Evolutionary conservation across 2,888 invertebrate species (phyloP), one percentile per base, ranked within the genome.

Genomic region (Catocala nupta): DNA sequence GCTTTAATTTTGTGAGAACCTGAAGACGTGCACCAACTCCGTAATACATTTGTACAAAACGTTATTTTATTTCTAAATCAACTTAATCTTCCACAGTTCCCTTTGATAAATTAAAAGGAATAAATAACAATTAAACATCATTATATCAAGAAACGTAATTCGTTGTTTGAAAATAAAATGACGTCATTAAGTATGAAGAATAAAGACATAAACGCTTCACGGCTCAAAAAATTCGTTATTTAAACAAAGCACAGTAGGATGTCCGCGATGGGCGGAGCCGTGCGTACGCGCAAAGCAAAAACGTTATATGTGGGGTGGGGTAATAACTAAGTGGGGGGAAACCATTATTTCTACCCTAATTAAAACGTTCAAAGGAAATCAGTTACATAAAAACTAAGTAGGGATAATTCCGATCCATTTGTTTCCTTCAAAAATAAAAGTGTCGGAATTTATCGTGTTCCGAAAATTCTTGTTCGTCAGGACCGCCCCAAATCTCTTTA

Each of bases 401-500:
- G 53, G 58, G 54, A 73, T 65, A 67, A 65, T 68, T 65, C 39
- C 63, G 33, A 53, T 59, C 59, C 63, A 56, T 76, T 75, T 77
- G 63, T 73, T 77, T 78, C 67, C 74, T 57, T 68, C 67, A 67
- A 71, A 75, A 76, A 57, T 61, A 75, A 80, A 89, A 86, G 88
- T 91, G 90, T 90, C 85, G 90, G 79, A 90, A 89, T 91, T 91
- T 90, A 91, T 90, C 83, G 85, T 87, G 81, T 86, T 86, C 82
- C 83, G 73, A 83, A 88, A 88, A 86, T 88, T 85, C 85, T 82
- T 67, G 71, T 81, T 81, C 81, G 78, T 82, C 82, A 83, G 77
- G 80, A 83, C 78, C 87, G 86, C 86, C 89, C 90, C 89, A 90
- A 90, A 92, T 91, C 88, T 84, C 82, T 90, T 88, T 93, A 93